These are phyloP conservation scores for Clarias platycephalus DNA, from an alignment of 2,797 vertebrate genomes.

Conservation along the genomic window DNA sequence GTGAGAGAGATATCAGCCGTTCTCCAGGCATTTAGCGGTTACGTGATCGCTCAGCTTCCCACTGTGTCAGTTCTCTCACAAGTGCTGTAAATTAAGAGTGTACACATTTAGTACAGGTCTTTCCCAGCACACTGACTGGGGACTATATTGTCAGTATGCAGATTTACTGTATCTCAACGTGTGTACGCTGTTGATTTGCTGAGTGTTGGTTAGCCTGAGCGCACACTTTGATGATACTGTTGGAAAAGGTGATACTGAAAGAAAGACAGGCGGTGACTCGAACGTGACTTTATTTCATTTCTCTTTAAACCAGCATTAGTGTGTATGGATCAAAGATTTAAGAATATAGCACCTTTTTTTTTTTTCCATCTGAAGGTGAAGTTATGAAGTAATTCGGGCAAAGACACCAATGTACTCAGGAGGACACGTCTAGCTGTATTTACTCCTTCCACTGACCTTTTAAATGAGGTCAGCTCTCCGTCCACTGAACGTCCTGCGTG, in stretches of 20 bases:
- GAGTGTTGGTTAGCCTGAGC: not conserved
- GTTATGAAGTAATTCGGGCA: not conserved
- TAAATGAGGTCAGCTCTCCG: not conserved
- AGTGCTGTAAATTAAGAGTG: constrained; percentile 20
- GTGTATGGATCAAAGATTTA: not conserved
- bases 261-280: not conserved
- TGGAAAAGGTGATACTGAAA: not conserved
- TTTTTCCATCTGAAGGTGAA: not conserved
- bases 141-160: not conserved
- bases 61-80: constrained; percentile 9
- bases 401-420: not conserved
- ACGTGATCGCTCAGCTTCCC: not conserved
- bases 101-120: not conserved
- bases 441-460: constrained; percentile 18
- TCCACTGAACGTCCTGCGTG: not conserved
- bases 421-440: constrained; percentile 3
- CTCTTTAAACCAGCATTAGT: not conserved
- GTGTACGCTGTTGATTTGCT: not conserved
- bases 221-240: not conserved
- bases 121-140: not conserved
- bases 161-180: not conserved
- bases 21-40: constrained; percentile 9
- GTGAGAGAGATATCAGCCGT: not conserved
- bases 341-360: not conserved
- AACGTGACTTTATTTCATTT: not conserved